phyloP scores from a whole-genome alignment of 1,140 invertebrate species.

The Brevipalpus yothersi region DNA sequence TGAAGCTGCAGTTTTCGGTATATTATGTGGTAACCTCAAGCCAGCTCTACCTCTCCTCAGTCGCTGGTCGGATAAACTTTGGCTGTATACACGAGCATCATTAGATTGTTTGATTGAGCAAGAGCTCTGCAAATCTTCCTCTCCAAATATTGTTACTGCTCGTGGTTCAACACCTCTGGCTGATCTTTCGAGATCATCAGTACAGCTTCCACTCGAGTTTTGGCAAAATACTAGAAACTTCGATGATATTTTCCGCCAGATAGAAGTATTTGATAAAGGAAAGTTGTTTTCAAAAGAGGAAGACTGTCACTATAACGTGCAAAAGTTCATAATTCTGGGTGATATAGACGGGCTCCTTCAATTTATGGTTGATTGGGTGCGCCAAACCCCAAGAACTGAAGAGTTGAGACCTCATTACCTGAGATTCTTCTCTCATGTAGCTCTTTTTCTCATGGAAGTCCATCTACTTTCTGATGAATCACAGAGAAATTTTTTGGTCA shows the following conservation, averaged over 20 bases:
- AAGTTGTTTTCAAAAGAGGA: constrained; percentile 16
- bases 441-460: constrained; percentile 51
- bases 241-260: constrained; percentile 5
- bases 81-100: constrained; percentile 33
- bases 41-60: constrained; percentile 42
- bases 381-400: background rate
- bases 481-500: constrained; percentile 37
- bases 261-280: background rate
- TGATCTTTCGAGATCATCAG: constrained; percentile 15
- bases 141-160: constrained; percentile 11
- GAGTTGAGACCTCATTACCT: constrained; percentile 21
- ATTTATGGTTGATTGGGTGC: constrained; percentile 8
- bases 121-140: constrained; percentile 29
- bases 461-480: constrained; percentile 28
- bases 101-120: constrained; percentile 61
- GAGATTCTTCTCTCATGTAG: constrained; percentile 52
- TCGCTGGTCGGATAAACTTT: constrained; percentile 67
- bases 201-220: constrained; percentile 40
- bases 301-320: constrained; percentile 36
- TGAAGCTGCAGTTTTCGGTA: constrained; percentile 36
- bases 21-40: constrained; percentile 55
- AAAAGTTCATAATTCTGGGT: constrained; percentile 49
- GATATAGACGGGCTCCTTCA: constrained; percentile 26
- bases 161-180: background rate
- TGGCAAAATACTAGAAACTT: constrained; percentile 39